A percentile compares a stretch with the other conserved stretches of the same genome.
Evolutionary conservation across 2,888 invertebrate genomes (phyloP).

Genomic region (Noctua comes): DNA sequence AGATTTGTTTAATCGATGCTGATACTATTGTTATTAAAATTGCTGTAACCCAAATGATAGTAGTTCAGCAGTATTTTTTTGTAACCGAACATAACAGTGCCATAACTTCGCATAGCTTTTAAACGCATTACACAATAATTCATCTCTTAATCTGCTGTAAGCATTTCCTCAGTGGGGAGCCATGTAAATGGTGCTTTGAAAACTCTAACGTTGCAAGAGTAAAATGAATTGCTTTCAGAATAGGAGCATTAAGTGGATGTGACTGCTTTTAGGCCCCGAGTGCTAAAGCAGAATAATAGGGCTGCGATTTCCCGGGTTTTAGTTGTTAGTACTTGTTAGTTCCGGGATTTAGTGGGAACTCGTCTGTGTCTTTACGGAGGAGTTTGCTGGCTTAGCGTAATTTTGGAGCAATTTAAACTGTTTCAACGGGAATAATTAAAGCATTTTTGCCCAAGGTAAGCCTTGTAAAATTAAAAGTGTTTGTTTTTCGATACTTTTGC

Average conservation of each 20-base stretch:
- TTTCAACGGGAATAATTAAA: conserved; percentile 18
- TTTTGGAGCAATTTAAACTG: conserved; percentile 26
- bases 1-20: background rate
- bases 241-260: conserved; percentile 55
- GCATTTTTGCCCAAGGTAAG: conserved; percentile 2
- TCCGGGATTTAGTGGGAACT: conserved; percentile 26
- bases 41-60: background rate
- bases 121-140: conserved; percentile 39
- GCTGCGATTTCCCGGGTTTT: conserved; percentile 47
- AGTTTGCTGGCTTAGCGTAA: conserved; percentile 34
- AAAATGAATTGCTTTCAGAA: conserved; percentile 65
- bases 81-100: background rate
- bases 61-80: conserved; percentile 8
- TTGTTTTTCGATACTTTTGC: background rate
- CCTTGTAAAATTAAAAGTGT: background rate
- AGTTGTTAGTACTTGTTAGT: conserved; percentile 41
- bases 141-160: conserved; percentile 24
- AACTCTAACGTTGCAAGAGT: conserved; percentile 47
- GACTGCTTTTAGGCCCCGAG: conserved; percentile 56
- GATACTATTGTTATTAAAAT: background rate
- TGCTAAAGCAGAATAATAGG: conserved; percentile 31
- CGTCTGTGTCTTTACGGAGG: conserved; percentile 10
- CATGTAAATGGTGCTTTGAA: conserved; percentile 47
- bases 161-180: conserved; percentile 26
- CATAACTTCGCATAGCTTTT: conserved; percentile 18